These are phyloP conservation scores for Calliscelio sp. DNA, from an alignment of 2,888 invertebrate species.

Conservation along the genomic window DNA sequence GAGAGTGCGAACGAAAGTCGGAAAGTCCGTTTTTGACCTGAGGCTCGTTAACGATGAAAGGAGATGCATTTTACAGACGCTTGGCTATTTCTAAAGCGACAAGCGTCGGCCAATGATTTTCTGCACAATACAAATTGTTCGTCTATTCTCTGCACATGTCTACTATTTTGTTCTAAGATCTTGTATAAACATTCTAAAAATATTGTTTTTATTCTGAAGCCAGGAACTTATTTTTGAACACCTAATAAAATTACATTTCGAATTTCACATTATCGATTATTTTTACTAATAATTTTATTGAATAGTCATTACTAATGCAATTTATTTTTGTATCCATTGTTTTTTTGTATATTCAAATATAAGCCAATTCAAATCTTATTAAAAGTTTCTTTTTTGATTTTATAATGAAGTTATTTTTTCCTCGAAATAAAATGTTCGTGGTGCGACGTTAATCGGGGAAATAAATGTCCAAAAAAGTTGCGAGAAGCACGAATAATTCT, in stretches of 20 bases:
- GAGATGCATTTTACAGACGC: slow-evolving; percentile 50
- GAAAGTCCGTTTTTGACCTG: slow-evolving; percentile 48
- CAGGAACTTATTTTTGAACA: too few species aligned
- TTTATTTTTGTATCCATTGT: too few species aligned
- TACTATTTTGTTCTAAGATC: background rate
- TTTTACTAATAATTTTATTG: too few species aligned
- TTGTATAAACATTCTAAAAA: too few species aligned
- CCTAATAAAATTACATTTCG: too few species aligned
- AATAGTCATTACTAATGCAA: too few species aligned
- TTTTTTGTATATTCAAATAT: too few species aligned
- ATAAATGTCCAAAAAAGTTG: slow-evolving; percentile 66
- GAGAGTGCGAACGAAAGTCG: slow-evolving; percentile 61
- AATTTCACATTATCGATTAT: too few species aligned
- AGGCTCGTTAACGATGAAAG: slow-evolving; percentile 62
- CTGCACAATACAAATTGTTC: slow-evolving; percentile 5
- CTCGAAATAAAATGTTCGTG: slow-evolving; percentile 26
- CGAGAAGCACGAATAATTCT: slow-evolving; percentile 63
- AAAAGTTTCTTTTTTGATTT: background rate
- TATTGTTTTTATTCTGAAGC: too few species aligned
- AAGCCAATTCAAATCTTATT: too few species aligned
- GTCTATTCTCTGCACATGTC: background rate
- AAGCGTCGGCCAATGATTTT: slow-evolving; percentile 4
- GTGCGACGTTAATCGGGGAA: slow-evolving; percentile 27
- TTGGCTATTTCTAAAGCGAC: slow-evolving; percentile 32
- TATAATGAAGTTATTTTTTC: slow-evolving; percentile 39